Base-by-base conservation (phyloP, 1,140 invertebrate species). In the Phenacoccus solenopsis region DNA sequence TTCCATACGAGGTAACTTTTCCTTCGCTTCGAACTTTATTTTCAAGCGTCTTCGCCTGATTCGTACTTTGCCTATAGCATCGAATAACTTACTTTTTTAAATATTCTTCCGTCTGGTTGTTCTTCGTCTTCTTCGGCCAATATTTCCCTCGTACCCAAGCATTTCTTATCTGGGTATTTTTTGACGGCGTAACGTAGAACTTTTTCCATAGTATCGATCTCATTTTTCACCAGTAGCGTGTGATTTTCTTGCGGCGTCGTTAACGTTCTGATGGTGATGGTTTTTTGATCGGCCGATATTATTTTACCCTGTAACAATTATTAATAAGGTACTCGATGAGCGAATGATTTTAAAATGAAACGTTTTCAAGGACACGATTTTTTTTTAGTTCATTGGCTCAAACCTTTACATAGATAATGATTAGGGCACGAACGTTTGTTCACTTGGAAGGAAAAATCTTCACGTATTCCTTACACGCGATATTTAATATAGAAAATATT, bases 51-150 rank as follows among this genome's bases (percentile, higher is more conserved):
- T n/a, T n/a, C n/a, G n/a, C n/a, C n/a, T n/a, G n/a, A n/a, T n/a
- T n/a, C n/a, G n/a, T n/a, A n/a, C n/a, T n/a, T n/a, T n/a, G n/a
- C n/a, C n/a, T n/a, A n/a, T n/a, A n/a, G n/a, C n/a, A n/a, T n/a
- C n/a, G n/a, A n/a, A n/a, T n/a, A n/a, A 71, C 73, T 64, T 75
- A 90, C 88, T 84, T 99, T 98, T 81, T 98, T 98, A 76, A 99
- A 98, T 22, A 97, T 84, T 76, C 91, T 86, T 59, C 96, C 96
- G 80, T 97, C 96, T 0, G 89, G 86, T 78, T 98, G 94, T 0
- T 87, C 78, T 78, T 98, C 96, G 76, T 98, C 93, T 77, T 96
- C 93, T 78, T 97, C 95, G 64, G 88, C 87, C 3, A 98, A 81
- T 68, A 98, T 88, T 74, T 95, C 85, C 61, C 97, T 82, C 0